Percentiles rank a stretch among this genome's conserved stretches.
Evolutionary conservation across 2,888 invertebrate genomes (phyloP).

Genomic region (Drosophila phalerata): DNA sequence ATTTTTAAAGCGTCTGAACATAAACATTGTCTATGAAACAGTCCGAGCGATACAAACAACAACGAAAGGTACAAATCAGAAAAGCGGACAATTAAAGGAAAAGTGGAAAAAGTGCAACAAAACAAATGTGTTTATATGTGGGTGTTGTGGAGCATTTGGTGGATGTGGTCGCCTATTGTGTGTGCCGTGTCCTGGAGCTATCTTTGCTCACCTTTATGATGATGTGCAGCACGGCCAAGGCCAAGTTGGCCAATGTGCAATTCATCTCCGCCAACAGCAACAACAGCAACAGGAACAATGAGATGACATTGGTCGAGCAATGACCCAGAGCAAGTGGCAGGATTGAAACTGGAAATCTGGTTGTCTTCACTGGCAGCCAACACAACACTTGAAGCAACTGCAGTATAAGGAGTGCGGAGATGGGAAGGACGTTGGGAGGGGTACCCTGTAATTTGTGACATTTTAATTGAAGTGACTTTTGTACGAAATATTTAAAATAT

Average conservation of each 20-base stretch:
- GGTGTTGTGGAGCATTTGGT: conserved; percentile 77
- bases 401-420: background rate
- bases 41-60: conserved; percentile 23
- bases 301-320: conserved; percentile 39
- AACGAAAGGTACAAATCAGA: background rate
- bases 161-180: conserved; percentile 80
- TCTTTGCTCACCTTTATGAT: conserved; percentile 78
- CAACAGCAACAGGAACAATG: conserved; percentile 32
- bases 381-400: background rate
- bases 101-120: conserved; percentile 54
- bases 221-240: conserved; percentile 70
- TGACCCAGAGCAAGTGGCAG: conserved; percentile 36
- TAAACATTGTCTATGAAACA: conserved; percentile 43
- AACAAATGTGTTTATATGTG: conserved; percentile 81
- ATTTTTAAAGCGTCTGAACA: conserved; percentile 35
- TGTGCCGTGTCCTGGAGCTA: conserved; percentile 80
- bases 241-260: conserved; percentile 41
- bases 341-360: background rate
- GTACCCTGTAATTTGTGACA: conserved; percentile 22
- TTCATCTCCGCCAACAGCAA: conserved; percentile 5
- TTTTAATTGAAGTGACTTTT: conserved; percentile 35
- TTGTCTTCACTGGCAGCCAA: conserved; percentile 1
- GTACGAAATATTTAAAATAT: conserved; percentile 27
- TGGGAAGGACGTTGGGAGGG: background rate
- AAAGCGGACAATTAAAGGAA: background rate